Percentiles rank a stretch among this genome's conserved stretches.
These are phyloP conservation scores for Regulus satrapa DNA, from an alignment of 2,113 vertebrate genomes.

Conservation along the genomic window DNA sequence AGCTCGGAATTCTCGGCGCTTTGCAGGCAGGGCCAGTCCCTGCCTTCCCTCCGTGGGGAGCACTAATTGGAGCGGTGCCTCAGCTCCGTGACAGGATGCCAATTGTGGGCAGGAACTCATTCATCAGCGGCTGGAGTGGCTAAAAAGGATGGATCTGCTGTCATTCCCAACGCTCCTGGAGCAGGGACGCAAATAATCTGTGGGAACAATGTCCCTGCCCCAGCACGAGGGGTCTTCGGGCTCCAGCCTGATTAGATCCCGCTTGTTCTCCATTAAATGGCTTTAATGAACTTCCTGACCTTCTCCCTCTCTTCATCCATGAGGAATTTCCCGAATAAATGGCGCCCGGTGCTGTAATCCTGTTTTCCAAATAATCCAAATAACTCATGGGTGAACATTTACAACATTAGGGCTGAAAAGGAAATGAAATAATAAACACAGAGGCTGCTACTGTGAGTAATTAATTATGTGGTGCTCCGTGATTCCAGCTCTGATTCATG, in stretches of 20 bases:
- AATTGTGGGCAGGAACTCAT: constrained; percentile 36
- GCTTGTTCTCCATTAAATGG: constrained; percentile 42
- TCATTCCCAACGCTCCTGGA: neutral
- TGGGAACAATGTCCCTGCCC: neutral
- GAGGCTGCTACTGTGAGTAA: neutral
- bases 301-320: neutral
- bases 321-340: constrained; percentile 30
- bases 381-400: neutral
- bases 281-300: constrained; percentile 59
- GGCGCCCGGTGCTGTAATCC: neutral
- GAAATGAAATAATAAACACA: neutral
- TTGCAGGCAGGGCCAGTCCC: neutral
- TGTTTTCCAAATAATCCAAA: constrained; percentile 34
- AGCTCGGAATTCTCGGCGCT: neutral
- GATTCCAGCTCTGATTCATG: constrained; percentile 6
- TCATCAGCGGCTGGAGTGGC: constrained; percentile 11
- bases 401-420: accelerated
- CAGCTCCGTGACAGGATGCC: constrained; percentile 12
- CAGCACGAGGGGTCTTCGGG: neutral
- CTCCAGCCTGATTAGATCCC: neutral
- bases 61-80: neutral
- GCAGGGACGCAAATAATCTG: neutral
- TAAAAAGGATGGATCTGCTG: constrained; percentile 48
- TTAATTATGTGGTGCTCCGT: neutral
- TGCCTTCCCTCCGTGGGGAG: neutral